Evolutionary conservation across 2,888 invertebrate genomes (phyloP), one percentile per base, ranked within the genome.

Genomic region (Dicycla oo): DNA sequence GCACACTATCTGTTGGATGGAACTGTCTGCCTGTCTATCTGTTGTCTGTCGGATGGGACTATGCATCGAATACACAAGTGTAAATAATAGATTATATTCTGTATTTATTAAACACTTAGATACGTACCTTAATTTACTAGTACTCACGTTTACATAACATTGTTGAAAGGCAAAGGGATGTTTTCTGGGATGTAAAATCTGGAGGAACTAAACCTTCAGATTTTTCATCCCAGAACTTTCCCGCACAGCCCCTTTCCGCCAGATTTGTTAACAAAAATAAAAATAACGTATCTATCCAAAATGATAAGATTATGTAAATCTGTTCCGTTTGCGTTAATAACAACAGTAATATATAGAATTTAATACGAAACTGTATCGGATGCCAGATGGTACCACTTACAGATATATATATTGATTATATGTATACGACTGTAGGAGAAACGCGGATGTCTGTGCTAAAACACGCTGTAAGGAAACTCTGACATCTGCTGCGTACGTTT

Each of bases 321-420:
- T 26, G 56, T 65, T 61, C 63, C 63, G 62, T 69, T 65, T 56
- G 67, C 73, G 71, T 78, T 78, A 74, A 81, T 68, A 79, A 81
- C 69, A 83, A 77, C 81, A 73, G 75, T 73, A 83, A 78, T 78
- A 80, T 78, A 78, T 75, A 83, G 72, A 77, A 83, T 85, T 84
- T 85, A 78, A 84, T 83, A 85, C 77, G 53, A 68, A 71, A 63
- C 67, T 69, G 81, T 83, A 75, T 77, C 68, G 68, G 61, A 64
- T 58, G 75, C 75, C 84, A 84, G 79, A 73, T 84, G 84, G 75
- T 69, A 62, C 85, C 71, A 34, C 65, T 68, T 49, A 69, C 43
- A 75, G 64, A 85, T 75, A 73, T 77, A 74, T 49, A 51, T n/a
- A n/a, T 34, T 0, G n/a, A 15, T 62, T 69, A 75, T 64, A 68